These are phyloP conservation scores for Crenuchus spilurus DNA, from an alignment of 2,797 vertebrate species.

Conservation along the genomic window DNA sequence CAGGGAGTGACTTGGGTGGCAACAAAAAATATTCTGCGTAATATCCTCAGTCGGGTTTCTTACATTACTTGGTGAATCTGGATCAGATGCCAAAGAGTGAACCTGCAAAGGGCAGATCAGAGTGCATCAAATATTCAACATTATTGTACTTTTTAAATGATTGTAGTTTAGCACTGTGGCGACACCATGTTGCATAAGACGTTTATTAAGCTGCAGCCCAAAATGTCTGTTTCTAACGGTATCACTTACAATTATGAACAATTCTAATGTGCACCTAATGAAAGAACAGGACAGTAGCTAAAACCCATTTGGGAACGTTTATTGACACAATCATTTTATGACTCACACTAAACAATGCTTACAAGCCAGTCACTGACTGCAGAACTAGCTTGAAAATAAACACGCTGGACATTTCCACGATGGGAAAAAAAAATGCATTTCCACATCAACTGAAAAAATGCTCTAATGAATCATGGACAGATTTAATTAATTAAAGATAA, in stretches of 20 bases:
- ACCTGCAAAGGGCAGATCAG: neutral
- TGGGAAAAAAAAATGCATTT: slow-evolving; percentile 50
- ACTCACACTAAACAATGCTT: slow-evolving; percentile 72
- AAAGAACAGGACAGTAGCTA: slow-evolving; percentile 37
- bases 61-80: neutral
- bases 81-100: neutral
- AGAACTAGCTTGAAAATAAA: slow-evolving; percentile 44
- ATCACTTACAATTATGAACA: no score
- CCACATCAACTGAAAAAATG: slow-evolving; percentile 51
- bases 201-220: no score
- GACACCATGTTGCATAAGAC: no score
- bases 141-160: neutral
- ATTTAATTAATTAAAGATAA: no score
- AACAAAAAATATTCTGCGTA: neutral
- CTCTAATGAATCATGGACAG: slow-evolving; percentile 36
- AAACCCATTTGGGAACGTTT: slow-evolving; percentile 75
- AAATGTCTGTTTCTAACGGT: no score
- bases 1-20: neutral
- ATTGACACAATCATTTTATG: slow-evolving; percentile 76
- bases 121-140: no score
- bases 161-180: no score
- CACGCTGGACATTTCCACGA: slow-evolving; percentile 44
- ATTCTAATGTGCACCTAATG: slow-evolving; percentile 1
- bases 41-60: neutral
- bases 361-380: slow-evolving; percentile 64